Conservation (phyloP, 2,888 invertebrate species). For the Dasypogon diadema region DNA sequence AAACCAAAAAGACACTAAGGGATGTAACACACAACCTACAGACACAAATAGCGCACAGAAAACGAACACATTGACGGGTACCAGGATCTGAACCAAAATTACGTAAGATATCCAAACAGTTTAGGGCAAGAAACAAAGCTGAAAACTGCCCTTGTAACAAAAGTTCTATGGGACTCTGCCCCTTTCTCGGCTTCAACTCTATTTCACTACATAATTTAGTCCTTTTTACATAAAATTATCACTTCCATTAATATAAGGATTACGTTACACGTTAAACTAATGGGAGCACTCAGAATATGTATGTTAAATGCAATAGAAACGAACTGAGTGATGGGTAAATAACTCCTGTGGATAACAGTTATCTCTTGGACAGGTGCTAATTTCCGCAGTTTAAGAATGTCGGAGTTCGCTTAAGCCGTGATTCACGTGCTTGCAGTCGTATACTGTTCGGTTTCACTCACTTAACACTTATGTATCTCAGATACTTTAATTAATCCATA, state of each 20-base stretch:
- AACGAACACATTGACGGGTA: constrained; percentile 6
- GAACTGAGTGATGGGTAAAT: not conserved
- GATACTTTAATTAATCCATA: constrained; percentile 20
- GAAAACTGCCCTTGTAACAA: not conserved
- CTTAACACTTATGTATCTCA: not conserved
- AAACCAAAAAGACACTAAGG: not conserved
- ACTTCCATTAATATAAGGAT: not conserved
- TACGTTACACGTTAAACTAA: not conserved
- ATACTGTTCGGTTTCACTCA: not conserved
- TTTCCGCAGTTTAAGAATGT: constrained; percentile 12
- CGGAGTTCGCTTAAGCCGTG: not conserved
- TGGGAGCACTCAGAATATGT: not conserved
- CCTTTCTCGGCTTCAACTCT: not conserved
- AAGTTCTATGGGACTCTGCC: not conserved
- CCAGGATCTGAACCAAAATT: constrained; percentile 32
- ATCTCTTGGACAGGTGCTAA: constrained; percentile 12
- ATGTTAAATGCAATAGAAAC: not conserved
- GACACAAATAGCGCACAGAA: not conserved
- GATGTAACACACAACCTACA: constrained; percentile 25
- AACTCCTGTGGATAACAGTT: constrained; percentile 6
- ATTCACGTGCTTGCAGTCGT: too few relatives aligned
- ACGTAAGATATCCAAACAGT: constrained; percentile 36
- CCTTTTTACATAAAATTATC: not conserved
- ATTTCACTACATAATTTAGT: not conserved
- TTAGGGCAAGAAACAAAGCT: not conserved